Evolutionary conservation across 2,888 invertebrate genomes (phyloP), one percentile per base, ranked within the genome.

Genomic region (Drosophila ezoana): DNA sequence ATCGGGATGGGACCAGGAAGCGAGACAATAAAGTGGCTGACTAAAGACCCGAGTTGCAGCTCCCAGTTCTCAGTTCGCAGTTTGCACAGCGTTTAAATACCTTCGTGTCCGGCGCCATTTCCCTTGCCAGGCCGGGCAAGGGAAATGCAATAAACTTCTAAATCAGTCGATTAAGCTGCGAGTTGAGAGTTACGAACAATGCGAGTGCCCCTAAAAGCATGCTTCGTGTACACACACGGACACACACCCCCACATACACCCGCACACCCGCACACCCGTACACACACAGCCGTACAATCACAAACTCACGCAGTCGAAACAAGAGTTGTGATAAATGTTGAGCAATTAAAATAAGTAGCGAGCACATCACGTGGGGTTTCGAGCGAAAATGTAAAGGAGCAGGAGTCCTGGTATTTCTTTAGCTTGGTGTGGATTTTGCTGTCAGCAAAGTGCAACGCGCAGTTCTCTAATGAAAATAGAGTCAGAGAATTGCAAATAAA

Each of bases 131-230:
- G 14, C 23, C 37, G 62, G 54, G 62, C 58, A 67, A 51, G 75
- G 67, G 73, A 69, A 78, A 87, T 85, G 88, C 83, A 87, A 87
- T 84, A 84, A 84, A 82, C 80, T 84, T 82, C 87, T 78, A 84
- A 84, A 87, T 82, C 88, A 84, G 86, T 82, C 86, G 86, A 84
- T 84, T 87, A 76, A 87, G 85, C 86, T 66, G 74, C 71, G 73
- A 73, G 77, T 67, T 67, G 59, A 76, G 62, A 75, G 77, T 72
- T 74, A 60, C 75, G 65, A 67, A 68, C 72, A 72, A 68, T 72
- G 79, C 67, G 67, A 81, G 45, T 74, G 56, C 67, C 35, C 49
- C 63, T 70, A 75, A 75, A 81, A 87, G 82, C 82, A 62, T 72
- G 51, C 56, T 49, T 37, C 33, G 13, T 51, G 8, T 33, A 44